Percentiles rank a stretch among this genome's conserved stretches.
Conservation (phyloP, 2,888 invertebrate genomes). For the Nomada ruficornis region DNA sequence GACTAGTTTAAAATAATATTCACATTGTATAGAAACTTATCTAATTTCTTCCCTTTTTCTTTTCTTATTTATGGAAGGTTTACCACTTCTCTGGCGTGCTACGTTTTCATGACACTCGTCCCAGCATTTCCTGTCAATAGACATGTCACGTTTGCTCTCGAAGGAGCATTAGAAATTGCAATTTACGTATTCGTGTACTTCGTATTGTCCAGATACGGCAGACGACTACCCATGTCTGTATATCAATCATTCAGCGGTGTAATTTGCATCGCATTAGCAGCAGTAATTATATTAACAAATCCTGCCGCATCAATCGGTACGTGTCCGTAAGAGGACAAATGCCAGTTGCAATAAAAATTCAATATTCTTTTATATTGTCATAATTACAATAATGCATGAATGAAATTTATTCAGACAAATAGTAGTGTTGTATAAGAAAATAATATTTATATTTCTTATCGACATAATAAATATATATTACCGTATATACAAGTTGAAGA, state of each 20-base stretch:
- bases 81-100: constrained; percentile 84
- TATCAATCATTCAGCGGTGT: constrained; percentile 83
- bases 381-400: too few relatives aligned
- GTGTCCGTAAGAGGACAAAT: constrained; percentile 22
- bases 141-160: constrained; percentile 85
- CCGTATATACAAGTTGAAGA: too few relatives aligned
- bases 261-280: constrained; percentile 82
- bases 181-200: constrained; percentile 83
- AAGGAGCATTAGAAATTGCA: constrained; percentile 84
- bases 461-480: too few relatives aligned
- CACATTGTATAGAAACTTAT: neutral
- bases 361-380: neutral
- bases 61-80: constrained; percentile 80
- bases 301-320: constrained; percentile 68
- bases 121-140: constrained; percentile 84
- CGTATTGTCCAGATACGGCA: constrained; percentile 82
- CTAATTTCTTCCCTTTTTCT: constrained; percentile 5
- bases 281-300: constrained; percentile 74
- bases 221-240: constrained; percentile 83
- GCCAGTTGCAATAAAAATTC: neutral
- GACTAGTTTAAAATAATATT: constrained; percentile 1
- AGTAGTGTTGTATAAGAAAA: too few relatives aligned
- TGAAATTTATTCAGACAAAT: too few relatives aligned
- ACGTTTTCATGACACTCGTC: constrained; percentile 83
- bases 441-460: too few relatives aligned